Evolutionary conservation across 1,140 invertebrate genomes (phyloP), one percentile per base, ranked within the genome.

Genomic region (Drosophila tristis): DNA sequence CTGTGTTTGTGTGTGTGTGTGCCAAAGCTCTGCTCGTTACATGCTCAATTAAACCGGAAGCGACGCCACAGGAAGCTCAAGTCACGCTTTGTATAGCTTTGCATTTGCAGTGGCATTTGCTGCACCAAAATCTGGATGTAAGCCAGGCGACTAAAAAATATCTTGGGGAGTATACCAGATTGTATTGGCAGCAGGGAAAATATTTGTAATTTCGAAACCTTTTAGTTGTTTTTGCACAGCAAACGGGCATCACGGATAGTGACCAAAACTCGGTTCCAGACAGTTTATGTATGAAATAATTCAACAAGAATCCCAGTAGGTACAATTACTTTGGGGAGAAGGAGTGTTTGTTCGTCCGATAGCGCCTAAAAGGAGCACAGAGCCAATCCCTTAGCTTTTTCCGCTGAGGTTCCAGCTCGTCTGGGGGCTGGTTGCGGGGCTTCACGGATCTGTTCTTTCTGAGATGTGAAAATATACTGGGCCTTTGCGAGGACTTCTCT

Each of bases 21-120:
- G 75, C 72, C 61, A 76, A 77, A 82, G 79, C 76, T 76, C 53
- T 74, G 67, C 71, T 89, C 71, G 82, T 87, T 87, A 87, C 82
- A 87, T 55, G 82, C 82, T 79, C 82, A 87, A 87, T 87, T 87
- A 87, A 89, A 73, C 82, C 63, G 62, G 62, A 87, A 87, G 89
- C 89, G 84, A 87, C 85, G 77, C 75, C 64, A 68, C 76, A 70
- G 82, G 66, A 87, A 82, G 77, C 79, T 82, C 73, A 77, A 87
- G 84, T 87, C 82, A 87, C 76, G 79, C 67, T 89, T 87, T 89
- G 64, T 79, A 76, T 78, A 82, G 71, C 71, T 76, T 73, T 67
- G 54, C 48, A 63, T 80, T 72, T 80, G 56, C 48, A 64, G 62
- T 65, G 43, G 45, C 64, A 58, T 63, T 84, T 39, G 63, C 62